Base-by-base conservation (phyloP, 1,140 invertebrate species). In the Vanessa atalanta region DNA sequence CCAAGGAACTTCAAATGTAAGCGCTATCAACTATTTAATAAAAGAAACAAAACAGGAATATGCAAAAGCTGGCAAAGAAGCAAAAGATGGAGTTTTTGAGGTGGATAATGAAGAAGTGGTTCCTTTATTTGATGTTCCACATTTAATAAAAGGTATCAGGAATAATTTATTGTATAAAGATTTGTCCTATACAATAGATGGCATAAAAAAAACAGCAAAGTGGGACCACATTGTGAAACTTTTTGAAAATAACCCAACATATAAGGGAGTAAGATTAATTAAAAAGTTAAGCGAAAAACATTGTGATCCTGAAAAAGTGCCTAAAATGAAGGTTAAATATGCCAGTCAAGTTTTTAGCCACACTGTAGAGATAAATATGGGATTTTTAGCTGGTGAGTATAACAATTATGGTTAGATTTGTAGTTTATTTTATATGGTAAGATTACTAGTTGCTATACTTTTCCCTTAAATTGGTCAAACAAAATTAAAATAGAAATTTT, bases 1-100 rank as follows among this genome's bases (percentile, higher is more conserved):
- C 51, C 79, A 83, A 73, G 79, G 81, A 2, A 23, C 73, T 1
- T 64, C 71, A 9, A 82, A 82, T 70, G 61, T 70, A 16, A 72
- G 72, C 69, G 79, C 77, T 5, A 76, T 79, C 11, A 79, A 81
- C 71, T n/a, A 48, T 31, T 55, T 77, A 53, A 68, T 78, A 14
- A 47, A 71, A 51, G 53, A 55, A 16, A 55, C 53, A 55, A 55
- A 55, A 55, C n/a, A 16, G 53, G 16, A 20, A 55, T 55, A 55
- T 55, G n/a, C 7, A 55, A 55, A 12, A 55, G 16, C n/a, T 55
- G 53, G 53, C 16, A 55, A 55, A 55, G 53, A 16, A 55, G n/a
- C n/a, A 7, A 55, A 23, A 55, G 16, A 16, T 55, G 16, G 9
- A 20, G 16, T 55, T 20, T 55, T 55, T 55, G 53, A 20, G 16